Conservation (phyloP, 2,888 invertebrate genomes). For the Pocota personata region DNA sequence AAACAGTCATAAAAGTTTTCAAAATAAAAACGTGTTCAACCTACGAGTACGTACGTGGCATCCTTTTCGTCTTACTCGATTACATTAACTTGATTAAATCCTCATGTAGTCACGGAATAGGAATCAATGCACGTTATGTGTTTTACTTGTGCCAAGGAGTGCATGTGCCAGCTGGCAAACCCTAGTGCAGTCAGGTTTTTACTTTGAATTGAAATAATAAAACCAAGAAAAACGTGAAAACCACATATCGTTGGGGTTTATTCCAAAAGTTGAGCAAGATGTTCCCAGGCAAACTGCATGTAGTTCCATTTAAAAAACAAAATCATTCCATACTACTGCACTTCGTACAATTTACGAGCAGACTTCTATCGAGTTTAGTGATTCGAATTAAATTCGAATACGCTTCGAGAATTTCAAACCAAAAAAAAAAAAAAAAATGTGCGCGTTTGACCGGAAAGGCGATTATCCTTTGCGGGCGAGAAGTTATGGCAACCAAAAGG, state of each 20-base stretch:
- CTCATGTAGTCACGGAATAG: slow-evolving; percentile 44
- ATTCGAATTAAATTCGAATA: slow-evolving; percentile 29
- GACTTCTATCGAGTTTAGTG: slow-evolving; percentile 10
- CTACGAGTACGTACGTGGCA: background rate
- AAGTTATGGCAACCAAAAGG: background rate
- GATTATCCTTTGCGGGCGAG: background rate
- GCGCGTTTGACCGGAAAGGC: slow-evolving; percentile 1
- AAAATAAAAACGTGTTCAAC: slow-evolving; percentile 42
- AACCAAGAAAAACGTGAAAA: background rate
- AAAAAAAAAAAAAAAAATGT: background rate
- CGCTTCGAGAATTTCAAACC: background rate
- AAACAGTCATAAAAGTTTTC: slow-evolving; percentile 35
- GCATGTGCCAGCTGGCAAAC: background rate
- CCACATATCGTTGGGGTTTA: background rate
- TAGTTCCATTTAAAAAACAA: background rate
- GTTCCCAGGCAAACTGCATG: background rate
- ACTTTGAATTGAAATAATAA: background rate
- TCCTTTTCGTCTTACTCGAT: background rate
- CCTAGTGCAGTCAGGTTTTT: background rate
- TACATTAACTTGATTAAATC: slow-evolving; percentile 52
- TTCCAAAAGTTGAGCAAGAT: background rate
- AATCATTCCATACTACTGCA: background rate
- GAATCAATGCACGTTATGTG: slow-evolving; percentile 40
- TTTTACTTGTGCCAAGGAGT: background rate
- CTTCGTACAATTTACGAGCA: slow-evolving; percentile 13